Evolutionary conservation across 2,888 invertebrate species (phyloP).

Genomic region (Caenorhabditis drosophilae): DNA sequence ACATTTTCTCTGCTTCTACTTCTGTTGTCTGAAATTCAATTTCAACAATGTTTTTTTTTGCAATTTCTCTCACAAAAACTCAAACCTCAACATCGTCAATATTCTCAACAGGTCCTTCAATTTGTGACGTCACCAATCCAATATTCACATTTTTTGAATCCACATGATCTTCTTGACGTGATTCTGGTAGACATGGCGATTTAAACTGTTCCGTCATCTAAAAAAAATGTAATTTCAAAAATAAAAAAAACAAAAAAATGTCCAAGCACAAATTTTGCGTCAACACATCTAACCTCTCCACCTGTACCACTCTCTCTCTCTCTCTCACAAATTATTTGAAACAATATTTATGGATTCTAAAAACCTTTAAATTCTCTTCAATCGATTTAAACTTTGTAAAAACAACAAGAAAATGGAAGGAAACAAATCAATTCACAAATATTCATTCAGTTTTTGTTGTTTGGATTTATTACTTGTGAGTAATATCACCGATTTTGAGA

Average conservation of each 20-base stretch:
- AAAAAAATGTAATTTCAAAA: too few species aligned
- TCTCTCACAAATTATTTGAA: background rate
- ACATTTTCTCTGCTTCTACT: slow-evolving; percentile 28
- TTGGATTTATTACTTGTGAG: too few species aligned
- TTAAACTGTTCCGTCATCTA: too few species aligned
- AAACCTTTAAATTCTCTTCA: too few species aligned
- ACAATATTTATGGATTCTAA: too few species aligned
- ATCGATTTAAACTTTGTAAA: background rate
- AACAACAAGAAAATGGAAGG: background rate
- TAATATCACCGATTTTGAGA: too few species aligned
- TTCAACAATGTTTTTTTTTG: too few species aligned
- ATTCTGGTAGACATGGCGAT: slow-evolving; percentile 22
- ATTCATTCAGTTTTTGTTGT: background rate
- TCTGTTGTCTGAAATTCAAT: slow-evolving; percentile 14
- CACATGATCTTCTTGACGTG: too few species aligned
- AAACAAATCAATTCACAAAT: background rate
- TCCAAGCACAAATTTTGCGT: too few species aligned
- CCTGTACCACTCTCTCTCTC: background rate
- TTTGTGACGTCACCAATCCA: slow-evolving; percentile 20
- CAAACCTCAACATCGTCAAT: slow-evolving; percentile 25
- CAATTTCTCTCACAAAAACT: background rate
- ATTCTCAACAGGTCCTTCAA: slow-evolving; percentile 25
- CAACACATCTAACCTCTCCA: too few species aligned
- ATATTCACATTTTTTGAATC: too few species aligned
- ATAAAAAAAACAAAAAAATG: too few species aligned